These are phyloP conservation scores for Rhopalosiphum maidis DNA, from an alignment of 1,140 invertebrate genomes.

Conservation along the genomic window DNA sequence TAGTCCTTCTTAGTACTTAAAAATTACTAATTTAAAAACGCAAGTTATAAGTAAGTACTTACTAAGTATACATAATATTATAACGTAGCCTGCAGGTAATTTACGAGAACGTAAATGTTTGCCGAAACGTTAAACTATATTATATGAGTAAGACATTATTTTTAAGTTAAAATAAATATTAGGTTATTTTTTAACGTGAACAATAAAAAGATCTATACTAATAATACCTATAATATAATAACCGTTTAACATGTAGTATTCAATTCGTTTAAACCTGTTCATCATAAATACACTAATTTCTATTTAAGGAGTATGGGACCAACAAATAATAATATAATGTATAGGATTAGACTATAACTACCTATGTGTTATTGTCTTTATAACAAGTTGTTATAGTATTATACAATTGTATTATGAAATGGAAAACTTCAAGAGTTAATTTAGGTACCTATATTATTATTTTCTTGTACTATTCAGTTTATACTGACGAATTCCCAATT, in stretches of 20 bases:
- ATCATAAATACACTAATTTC: conserved; percentile 14
- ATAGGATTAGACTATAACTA: not conserved
- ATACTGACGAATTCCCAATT: not conserved
- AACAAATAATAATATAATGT: not conserved
- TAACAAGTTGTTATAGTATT: not conserved
- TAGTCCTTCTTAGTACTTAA: not conserved
- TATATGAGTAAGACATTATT: not conserved
- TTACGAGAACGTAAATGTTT: not conserved
- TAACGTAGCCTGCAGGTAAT: not conserved
- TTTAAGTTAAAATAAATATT: conserved; percentile 4
- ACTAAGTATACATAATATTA: not conserved
- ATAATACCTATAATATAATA: not conserved
- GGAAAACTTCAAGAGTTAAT: not conserved
- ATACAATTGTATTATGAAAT: not conserved
- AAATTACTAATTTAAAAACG: not conserved
- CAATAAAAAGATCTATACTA: not conserved
- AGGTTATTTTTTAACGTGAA: not conserved
- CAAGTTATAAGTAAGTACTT: not conserved
- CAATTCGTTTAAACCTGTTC: not conserved
- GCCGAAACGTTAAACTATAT: not conserved
- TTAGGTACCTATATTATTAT: conserved; percentile 2
- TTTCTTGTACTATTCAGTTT: not conserved
- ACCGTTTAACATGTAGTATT: not conserved
- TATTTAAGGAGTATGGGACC: not conserved
- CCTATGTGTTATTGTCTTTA: not conserved